Percentiles rank a stretch among this genome's conserved stretches.
Conservation (phyloP, 2,113 vertebrate species). For the Forbesichthys agassizii region DNA sequence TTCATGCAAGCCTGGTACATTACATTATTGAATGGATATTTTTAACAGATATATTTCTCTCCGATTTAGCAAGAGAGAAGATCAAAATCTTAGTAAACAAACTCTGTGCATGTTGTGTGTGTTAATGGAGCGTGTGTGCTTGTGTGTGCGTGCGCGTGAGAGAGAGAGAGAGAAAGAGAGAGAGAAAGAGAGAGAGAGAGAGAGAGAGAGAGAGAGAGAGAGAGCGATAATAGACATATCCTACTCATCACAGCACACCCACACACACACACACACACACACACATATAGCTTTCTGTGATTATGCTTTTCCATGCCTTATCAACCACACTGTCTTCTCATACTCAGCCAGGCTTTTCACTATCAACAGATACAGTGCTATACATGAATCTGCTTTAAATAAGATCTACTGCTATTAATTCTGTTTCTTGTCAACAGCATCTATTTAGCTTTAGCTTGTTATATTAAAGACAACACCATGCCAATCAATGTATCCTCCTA, state of each 20-base stretch:
- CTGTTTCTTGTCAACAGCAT: conserved; percentile 20
- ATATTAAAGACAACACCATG: conserved; percentile 9
- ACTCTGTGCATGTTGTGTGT: too few relatives aligned
- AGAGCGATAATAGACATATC: too few relatives aligned
- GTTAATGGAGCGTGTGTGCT: too few relatives aligned
- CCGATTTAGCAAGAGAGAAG: conserved; percentile 42
- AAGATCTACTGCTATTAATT: conserved; percentile 40
- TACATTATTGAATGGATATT: conserved; percentile 68
- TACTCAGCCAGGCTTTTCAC: conserved; percentile 28
- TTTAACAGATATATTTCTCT: conserved; percentile 59
- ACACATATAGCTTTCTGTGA: background rate
- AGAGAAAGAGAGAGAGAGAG: too few relatives aligned
- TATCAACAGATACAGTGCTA: conserved; percentile 36
- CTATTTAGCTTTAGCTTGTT: conserved; percentile 20
- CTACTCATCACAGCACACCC: background rate
- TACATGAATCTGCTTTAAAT: conserved; percentile 58
- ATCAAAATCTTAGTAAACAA: conserved; percentile 34
- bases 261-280: background rate
- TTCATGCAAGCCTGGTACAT: conserved; percentile 61
- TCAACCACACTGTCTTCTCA: conserved; percentile 25
- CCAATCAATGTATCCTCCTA: conserved; percentile 29
- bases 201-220: too few relatives aligned
- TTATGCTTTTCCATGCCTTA: conserved; percentile 16
- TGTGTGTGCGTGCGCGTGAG: too few relatives aligned
- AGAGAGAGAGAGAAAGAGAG: too few relatives aligned